phyloP scores from a whole-genome alignment of 2,113 vertebrate species.

The Danionella cerebrum region DNA sequence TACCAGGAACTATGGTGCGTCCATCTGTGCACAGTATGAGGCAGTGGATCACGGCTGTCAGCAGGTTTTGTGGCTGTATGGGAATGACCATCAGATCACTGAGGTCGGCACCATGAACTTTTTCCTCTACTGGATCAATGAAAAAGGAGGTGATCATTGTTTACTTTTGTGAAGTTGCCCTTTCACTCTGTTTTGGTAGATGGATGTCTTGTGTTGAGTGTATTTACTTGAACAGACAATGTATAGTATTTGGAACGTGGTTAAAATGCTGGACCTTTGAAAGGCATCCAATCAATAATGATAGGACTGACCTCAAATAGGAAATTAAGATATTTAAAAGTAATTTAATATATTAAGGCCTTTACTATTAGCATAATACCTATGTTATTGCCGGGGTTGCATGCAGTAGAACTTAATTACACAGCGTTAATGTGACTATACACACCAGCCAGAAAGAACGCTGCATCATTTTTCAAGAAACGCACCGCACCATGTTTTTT shows the following conservation, averaged over 20 bases:
- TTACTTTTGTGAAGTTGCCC: not conserved
- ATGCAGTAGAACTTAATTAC: too few relatives aligned
- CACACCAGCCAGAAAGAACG: too few relatives aligned
- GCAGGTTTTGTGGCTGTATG: conserved; percentile 87
- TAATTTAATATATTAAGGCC: too few relatives aligned
- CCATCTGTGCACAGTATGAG: conserved; percentile 74
- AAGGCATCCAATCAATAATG: not conserved
- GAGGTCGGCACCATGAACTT: conserved; percentile 93
- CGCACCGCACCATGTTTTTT: too few relatives aligned
- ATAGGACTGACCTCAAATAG: not conserved
- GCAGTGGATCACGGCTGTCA: conserved; percentile 73
- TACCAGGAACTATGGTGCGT: conserved; percentile 77
- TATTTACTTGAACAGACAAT: not conserved
- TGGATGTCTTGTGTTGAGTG: too few relatives aligned
- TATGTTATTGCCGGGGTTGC: too few relatives aligned
- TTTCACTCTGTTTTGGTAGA: not conserved
- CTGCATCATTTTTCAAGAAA: too few relatives aligned
- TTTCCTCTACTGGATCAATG: conserved; percentile 87
- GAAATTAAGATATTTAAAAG: too few relatives aligned
- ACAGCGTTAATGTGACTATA: too few relatives aligned
- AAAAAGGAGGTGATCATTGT: conserved; percentile 73
- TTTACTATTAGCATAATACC: too few relatives aligned
- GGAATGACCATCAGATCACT: conserved; percentile 80
- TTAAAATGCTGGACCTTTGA: not conserved
- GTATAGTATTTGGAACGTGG: not conserved